phyloP scores from a whole-genome alignment of 2,888 invertebrate genomes.

The Pollenia angustigena region DNA sequence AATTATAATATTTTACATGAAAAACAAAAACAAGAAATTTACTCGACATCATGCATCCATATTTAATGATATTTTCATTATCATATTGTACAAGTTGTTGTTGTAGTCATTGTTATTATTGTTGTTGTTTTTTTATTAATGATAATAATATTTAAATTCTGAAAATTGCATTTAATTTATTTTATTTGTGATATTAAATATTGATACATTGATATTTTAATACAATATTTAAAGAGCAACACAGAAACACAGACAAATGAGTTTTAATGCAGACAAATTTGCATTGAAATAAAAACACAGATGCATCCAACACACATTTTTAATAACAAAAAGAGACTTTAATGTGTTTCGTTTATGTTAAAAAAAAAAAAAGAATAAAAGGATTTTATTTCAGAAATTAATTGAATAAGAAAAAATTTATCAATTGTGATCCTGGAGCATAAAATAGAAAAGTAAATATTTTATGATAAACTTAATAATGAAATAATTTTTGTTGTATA shows the following conservation, averaged over 20 bases:
- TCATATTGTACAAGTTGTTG: conserved; percentile 16
- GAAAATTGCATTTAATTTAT: conserved; percentile 58
- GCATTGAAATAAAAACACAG: neutral
- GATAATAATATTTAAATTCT: conserved; percentile 57
- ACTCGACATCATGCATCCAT: conserved; percentile 27
- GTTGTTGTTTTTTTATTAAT: conserved; percentile 40
- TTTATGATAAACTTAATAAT: neutral
- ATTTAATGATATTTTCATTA: conserved; percentile 61
- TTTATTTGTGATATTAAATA: conserved; percentile 54
- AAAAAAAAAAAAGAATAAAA: neutral
- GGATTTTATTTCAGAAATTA: conserved; percentile 20
- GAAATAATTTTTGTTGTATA: neutral
- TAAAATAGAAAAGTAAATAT: neutral
- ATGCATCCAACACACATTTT: neutral
- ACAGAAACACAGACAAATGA: neutral
- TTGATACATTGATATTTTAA: conserved; percentile 55
- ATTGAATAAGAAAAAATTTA: neutral
- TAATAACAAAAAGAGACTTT: neutral
- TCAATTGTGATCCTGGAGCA: neutral
- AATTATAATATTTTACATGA: conserved; percentile 3
- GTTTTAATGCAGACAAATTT: neutral
- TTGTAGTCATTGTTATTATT: conserved; percentile 26
- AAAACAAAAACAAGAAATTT: conserved; percentile 42
- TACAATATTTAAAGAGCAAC: conserved; percentile 23
- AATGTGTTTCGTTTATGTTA: neutral